These are phyloP conservation scores for Phyllopteryx taeniolatus DNA, from an alignment of 2,113 vertebrate species.

Conservation along the genomic window DNA sequence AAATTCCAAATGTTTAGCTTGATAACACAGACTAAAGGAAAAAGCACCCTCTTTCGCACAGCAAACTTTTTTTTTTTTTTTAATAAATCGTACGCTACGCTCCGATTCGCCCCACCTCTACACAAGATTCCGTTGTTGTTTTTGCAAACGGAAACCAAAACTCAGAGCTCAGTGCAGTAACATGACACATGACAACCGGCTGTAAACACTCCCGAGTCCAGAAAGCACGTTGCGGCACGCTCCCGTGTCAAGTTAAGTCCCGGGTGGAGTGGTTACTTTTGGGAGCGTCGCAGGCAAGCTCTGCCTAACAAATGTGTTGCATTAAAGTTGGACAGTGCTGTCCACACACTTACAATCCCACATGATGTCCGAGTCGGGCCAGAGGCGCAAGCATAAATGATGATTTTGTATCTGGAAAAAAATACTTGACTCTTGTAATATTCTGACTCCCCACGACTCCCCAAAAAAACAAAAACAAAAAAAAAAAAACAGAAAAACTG, in stretches of 20 bases:
- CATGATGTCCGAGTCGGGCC: background rate
- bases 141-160: background rate
- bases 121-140: background rate
- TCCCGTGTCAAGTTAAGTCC: background rate
- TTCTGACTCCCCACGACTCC: too few relatives aligned
- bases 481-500: too few relatives aligned
- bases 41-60: too few relatives aligned
- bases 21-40: too few relatives aligned
- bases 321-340: background rate
- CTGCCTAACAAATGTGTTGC: background rate
- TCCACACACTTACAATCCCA: background rate
- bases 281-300: background rate
- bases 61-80: too few relatives aligned
- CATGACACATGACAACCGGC: conserved; percentile 8
- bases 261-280: background rate
- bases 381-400: too few relatives aligned
- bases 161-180: background rate
- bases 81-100: background rate
- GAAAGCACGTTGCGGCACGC: background rate
- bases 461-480: too few relatives aligned
- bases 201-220: conserved; percentile 10
- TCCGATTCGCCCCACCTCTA: background rate
- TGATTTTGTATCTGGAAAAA: too few relatives aligned
- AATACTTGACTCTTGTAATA: too few relatives aligned
- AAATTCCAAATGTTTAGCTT: too few relatives aligned